Conservation (phyloP, 2,888 invertebrate genomes). For the Carcina quercana region DNA sequence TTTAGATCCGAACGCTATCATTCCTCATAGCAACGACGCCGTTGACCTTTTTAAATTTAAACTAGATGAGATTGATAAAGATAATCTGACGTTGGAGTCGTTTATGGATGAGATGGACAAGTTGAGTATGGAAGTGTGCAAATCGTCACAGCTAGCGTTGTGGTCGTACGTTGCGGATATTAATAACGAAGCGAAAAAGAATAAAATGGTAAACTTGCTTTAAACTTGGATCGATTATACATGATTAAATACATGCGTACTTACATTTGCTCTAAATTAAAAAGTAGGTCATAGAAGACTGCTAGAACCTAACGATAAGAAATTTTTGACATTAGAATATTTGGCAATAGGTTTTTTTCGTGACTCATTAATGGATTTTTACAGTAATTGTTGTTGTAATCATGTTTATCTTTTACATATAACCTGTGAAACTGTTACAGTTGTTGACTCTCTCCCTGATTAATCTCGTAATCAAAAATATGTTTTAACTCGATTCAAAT, state of each 20-base stretch:
- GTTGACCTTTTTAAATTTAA: conserved; percentile 44
- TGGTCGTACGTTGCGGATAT: conserved; percentile 64
- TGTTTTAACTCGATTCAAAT: neutral
- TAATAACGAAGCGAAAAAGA: conserved; percentile 52
- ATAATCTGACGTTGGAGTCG: conserved; percentile 41
- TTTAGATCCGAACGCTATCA: conserved; percentile 44
- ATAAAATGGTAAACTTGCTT: conserved; percentile 54
- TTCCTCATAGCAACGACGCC: conserved; percentile 35
- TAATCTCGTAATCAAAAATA: neutral
- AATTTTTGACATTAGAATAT: no score
- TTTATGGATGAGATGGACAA: conserved; percentile 64
- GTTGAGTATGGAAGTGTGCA: conserved; percentile 57
- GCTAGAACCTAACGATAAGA: no score
- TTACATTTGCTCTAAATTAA: no score
- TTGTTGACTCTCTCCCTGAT: neutral
- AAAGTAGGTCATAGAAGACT: no score
- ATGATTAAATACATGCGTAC: no score
- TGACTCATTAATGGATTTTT: no score
- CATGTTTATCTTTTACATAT: neutral
- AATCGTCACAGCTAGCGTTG: conserved; percentile 55
- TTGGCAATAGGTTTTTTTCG: no score
- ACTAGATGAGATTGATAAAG: conserved; percentile 44
- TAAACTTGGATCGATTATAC: no score
- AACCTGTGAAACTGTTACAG: neutral
- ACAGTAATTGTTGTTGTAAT: conserved; percentile 6